Evolutionary conservation across 1,140 invertebrate species (phyloP), one percentile per base, ranked within the genome.

Genomic region (Globodera rostochiensis): DNA sequence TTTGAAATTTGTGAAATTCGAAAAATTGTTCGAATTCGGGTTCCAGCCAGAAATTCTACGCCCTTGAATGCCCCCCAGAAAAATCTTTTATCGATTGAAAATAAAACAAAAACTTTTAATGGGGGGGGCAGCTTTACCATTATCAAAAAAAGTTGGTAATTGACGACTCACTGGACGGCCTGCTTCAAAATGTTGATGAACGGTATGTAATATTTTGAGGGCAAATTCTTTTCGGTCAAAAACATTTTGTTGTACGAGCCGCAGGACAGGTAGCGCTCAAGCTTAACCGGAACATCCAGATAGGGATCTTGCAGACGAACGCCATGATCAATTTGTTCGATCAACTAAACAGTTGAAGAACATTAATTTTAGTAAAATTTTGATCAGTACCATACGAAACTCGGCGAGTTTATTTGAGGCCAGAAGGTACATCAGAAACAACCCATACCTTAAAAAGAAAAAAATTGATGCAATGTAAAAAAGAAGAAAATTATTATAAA

Each of bases 121-220:
- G 25, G 25, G 25, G 25, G 25, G 25, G 25, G 25, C 25, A 25
- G 25, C 25, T 25, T 25, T 25, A 25, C 25, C 25, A 25, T 25
- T 25, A 25, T 1, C 25, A 25, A 25, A 25, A 25, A 1, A 25
- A 25, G n/a, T n/a, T n/a, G n/a, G n/a, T n/a, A n/a, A 25, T 0
- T 25, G 25, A 25, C 25, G 25, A 69, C 66, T 69, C n/a, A 69
- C 66, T 69, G 66, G 3, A 69, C 36, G 66, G n/a, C 66, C 7
- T 69, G 66, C 66, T 69, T 69, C 66, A 69, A 36, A 69, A 69
- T 69, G 66, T 69, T 69, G 66, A 69, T 69, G 66, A 69, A 69
- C 66, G 66, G 66, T 36, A 8, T 69, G 66, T 69, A 69, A 36
- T 21, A 69, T 6, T n/a, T 7, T 6, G 66, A 3, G 0, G 66